These are phyloP conservation scores for Triplophysa yarkandensis DNA, from an alignment of 2,797 vertebrate species.

Conservation along the genomic window DNA sequence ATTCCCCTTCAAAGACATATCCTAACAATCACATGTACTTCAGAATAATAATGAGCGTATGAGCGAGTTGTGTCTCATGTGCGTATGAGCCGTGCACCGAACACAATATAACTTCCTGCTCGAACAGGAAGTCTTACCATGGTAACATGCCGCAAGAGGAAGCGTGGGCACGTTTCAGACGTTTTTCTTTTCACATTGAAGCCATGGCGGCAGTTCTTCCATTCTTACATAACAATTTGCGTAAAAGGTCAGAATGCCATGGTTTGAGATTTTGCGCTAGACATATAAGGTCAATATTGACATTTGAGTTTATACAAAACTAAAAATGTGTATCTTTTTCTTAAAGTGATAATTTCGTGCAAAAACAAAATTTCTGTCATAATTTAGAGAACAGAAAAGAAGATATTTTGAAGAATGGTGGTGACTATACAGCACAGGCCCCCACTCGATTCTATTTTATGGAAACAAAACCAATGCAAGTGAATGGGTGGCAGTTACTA, in stretches of 20 bases:
- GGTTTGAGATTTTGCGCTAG: neutral
- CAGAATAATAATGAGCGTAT: constrained; percentile 36
- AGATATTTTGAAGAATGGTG: too few relatives aligned
- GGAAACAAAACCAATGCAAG: too few relatives aligned
- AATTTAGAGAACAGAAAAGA: too few relatives aligned
- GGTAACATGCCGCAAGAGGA: constrained; percentile 94
- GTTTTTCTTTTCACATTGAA: constrained; percentile 56
- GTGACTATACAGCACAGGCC: too few relatives aligned
- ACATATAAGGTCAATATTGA: neutral
- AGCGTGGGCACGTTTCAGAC: constrained; percentile 82
- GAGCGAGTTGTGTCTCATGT: constrained; percentile 45
- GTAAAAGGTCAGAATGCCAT: neutral
- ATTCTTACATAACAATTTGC: constrained; percentile 29
- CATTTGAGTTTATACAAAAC: neutral
- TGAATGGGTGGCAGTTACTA: too few relatives aligned
- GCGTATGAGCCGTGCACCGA: constrained; percentile 68
- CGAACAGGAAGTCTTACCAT: constrained; percentile 93
- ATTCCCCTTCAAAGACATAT: constrained; percentile 55
- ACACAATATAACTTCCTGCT: constrained; percentile 91
- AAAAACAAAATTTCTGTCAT: too few relatives aligned
- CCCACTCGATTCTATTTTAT: too few relatives aligned
- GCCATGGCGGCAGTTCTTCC: constrained; percentile 22
- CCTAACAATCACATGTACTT: constrained; percentile 30
- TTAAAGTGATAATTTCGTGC: too few relatives aligned
- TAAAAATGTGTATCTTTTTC: too few relatives aligned